Evolutionary conservation across 2,797 vertebrate species (phyloP).

Genomic region (Arctocebus calabarensis): DNA sequence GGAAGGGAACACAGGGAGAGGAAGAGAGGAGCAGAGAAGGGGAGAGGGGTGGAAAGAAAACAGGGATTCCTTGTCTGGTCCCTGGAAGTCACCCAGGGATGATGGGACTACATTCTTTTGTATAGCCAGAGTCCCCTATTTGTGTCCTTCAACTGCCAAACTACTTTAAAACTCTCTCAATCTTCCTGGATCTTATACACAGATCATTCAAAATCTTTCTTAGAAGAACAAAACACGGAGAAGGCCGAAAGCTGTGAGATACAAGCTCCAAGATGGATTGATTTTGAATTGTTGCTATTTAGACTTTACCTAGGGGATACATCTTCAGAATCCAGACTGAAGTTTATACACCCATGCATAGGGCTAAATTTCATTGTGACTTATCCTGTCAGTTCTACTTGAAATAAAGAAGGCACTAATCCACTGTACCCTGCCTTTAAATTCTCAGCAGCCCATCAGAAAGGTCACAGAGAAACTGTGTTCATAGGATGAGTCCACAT

Average conservation of each 20-base stretch:
- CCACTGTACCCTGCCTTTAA: constrained; percentile 61
- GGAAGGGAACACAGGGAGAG: rapidly evolving
- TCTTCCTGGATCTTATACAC: background rate
- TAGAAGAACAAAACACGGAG: background rate
- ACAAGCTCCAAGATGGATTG: background rate
- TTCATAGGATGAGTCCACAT: constrained; percentile 54
- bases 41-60: background rate
- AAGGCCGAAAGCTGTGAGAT: background rate
- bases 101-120: background rate
- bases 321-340: background rate
- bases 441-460: constrained; percentile 55
- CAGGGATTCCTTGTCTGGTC: background rate
- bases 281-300: constrained; percentile 24
- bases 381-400: background rate
- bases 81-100: background rate
- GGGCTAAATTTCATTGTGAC: constrained; percentile 40
- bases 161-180: constrained; percentile 4
- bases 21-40: background rate
- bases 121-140: background rate
- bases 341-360: constrained; percentile 3
- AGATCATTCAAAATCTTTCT: background rate
- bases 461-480: constrained; percentile 67
- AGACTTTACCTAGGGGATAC: background rate
- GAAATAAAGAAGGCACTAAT: constrained; percentile 62
- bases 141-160: background rate